Evolutionary conservation across 1,140 invertebrate genomes (phyloP).

Genomic region (Cylas formicarius): DNA sequence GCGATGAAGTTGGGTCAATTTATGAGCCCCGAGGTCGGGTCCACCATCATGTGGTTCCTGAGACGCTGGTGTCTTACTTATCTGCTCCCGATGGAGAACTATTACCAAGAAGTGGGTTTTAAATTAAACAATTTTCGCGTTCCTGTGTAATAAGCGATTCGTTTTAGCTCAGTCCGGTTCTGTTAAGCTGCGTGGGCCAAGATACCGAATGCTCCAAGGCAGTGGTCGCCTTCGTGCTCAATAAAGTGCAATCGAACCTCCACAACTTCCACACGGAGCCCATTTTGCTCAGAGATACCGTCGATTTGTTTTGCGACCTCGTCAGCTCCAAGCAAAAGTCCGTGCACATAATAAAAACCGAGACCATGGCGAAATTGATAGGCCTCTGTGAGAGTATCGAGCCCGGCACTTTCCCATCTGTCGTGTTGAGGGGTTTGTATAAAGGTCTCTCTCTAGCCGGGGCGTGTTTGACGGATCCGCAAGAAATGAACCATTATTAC

Average conservation of each 20-base stretch:
- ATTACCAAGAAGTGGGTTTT: constrained; percentile 59
- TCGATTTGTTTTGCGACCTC: constrained; percentile 37
- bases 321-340: constrained; percentile 38
- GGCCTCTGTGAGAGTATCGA: constrained; percentile 36
- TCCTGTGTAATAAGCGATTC: constrained; percentile 5
- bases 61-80: constrained; percentile 70
- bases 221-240: constrained; percentile 33
- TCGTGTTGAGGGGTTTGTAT: constrained; percentile 48
- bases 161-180: constrained; percentile 36
- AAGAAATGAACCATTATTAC: constrained; percentile 44
- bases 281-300: constrained; percentile 37
- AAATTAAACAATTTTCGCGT: neutral
- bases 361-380: constrained; percentile 44
- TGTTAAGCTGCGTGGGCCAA: constrained; percentile 36
- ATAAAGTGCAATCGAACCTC: constrained; percentile 40
- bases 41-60: constrained; percentile 74
- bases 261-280: constrained; percentile 38
- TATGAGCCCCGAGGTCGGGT: constrained; percentile 74
- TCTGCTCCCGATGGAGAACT: constrained; percentile 58
- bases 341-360: constrained; percentile 39
- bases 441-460: constrained; percentile 48
- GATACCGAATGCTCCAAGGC: constrained; percentile 39
- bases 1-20: constrained; percentile 53
- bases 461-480: constrained; percentile 24
- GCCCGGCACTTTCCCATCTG: constrained; percentile 43